Conservation (phyloP, 2,888 invertebrate genomes). For the Acanthococcus lagerstroemiae region DNA sequence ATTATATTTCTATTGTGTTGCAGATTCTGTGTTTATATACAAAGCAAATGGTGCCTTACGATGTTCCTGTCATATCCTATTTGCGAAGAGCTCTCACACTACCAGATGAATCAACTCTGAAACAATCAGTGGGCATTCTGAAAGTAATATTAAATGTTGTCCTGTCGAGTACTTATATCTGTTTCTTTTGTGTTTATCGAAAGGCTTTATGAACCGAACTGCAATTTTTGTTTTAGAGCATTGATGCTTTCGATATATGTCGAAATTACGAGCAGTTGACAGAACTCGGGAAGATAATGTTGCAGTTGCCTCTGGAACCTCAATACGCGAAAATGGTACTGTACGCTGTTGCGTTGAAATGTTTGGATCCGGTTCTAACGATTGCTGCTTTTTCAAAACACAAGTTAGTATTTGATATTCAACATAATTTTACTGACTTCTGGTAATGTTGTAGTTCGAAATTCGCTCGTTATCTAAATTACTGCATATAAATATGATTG, state of each 20-base stretch:
- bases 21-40: conserved; percentile 23
- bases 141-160: conserved; percentile 4
- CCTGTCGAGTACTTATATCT: neutral
- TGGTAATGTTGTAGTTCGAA: too few species aligned
- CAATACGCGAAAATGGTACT: conserved; percentile 84
- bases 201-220: neutral
- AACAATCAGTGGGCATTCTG: conserved; percentile 7
- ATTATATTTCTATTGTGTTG: neutral
- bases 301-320: conserved; percentile 88
- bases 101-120: conserved; percentile 5
- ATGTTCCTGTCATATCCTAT: conserved; percentile 5
- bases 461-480: too few species aligned
- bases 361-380: conserved; percentile 83
- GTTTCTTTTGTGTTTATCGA: neutral
- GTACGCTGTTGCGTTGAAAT: conserved; percentile 79
- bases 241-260: conserved; percentile 68
- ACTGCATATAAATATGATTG: too few species aligned
- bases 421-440: too few species aligned
- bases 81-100: conserved; percentile 13
- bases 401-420: conserved; percentile 7
- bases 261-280: conserved; percentile 67
- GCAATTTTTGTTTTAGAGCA: conserved; percentile 51
- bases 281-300: conserved; percentile 70
- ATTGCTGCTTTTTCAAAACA: conserved; percentile 51
- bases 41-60: conserved; percentile 9